Evolutionary conservation across 2,113 vertebrate genomes (phyloP).

Genomic region (Sclerurus mexicanus): DNA sequence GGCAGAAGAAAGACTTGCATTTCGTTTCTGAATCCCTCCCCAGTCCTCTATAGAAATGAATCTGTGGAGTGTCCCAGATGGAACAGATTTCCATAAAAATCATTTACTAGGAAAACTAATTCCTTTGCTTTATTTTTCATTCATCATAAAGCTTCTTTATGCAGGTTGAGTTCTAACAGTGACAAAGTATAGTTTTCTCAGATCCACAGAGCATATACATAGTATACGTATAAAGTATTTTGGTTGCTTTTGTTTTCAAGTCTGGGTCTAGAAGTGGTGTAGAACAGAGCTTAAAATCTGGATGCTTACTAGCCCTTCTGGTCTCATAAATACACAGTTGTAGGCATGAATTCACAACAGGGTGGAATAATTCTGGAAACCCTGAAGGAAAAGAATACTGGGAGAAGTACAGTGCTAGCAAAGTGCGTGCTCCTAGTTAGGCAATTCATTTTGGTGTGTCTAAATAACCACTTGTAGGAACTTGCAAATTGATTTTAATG

Average conservation of each 20-base stretch:
- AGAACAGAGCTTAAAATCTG: background rate
- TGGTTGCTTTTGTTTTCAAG: background rate
- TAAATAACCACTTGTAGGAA: constrained; percentile 36
- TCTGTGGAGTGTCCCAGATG: background rate
- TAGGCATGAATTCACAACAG: background rate
- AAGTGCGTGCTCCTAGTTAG: background rate
- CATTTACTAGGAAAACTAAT: background rate
- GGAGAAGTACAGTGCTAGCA: background rate
- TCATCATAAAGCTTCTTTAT: background rate
- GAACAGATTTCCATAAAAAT: background rate
- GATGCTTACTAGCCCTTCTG: background rate
- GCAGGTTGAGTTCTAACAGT: background rate
- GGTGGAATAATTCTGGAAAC: constrained; percentile 5
- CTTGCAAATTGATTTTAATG: constrained; percentile 33
- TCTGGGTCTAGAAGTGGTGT: background rate
- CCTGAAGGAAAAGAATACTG: background rate
- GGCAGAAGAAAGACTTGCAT: background rate
- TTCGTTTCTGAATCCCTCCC: background rate
- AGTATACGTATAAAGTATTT: no score
- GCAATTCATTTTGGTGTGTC: constrained; percentile 27
- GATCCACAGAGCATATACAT: background rate
- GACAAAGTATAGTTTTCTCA: background rate
- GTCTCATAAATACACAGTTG: background rate
- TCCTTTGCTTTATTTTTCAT: background rate
- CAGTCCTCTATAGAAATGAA: background rate